Evolutionary conservation across 1,140 invertebrate species (phyloP).

Genomic region (Magallana ariakensis): DNA sequence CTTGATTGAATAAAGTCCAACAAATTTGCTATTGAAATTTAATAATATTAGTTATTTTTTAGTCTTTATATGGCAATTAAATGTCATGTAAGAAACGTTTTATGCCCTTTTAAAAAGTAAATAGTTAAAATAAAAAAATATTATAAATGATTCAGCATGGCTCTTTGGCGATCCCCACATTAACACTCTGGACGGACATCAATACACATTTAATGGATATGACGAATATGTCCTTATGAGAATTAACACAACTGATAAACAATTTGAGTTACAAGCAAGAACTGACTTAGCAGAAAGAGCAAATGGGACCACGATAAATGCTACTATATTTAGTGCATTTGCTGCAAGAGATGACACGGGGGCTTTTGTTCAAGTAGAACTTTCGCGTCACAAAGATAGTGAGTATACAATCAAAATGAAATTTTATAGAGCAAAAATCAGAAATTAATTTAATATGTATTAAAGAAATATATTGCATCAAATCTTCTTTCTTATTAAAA

Average conservation of each 20-base stretch:
- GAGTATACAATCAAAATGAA: not conserved
- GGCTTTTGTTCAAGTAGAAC: constrained; percentile 41
- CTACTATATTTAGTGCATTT: constrained; percentile 57
- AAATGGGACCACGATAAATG: constrained; percentile 28
- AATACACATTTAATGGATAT: constrained; percentile 72
- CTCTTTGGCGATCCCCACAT: constrained; percentile 73
- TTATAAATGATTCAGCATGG: constrained; percentile 52
- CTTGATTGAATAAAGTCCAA: too few species aligned
- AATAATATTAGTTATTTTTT: too few species aligned
- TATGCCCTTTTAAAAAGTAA: too few species aligned
- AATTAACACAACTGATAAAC: constrained; percentile 12
- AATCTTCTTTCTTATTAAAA: not conserved
- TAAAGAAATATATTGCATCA: not conserved
- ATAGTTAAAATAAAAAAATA: too few species aligned
- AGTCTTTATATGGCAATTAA: too few species aligned
- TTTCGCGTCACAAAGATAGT: constrained; percentile 42
- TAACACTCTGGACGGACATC: constrained; percentile 68
- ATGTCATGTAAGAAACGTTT: too few species aligned
- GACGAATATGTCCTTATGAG: constrained; percentile 71
- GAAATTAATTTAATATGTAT: not conserved
- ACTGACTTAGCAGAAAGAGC: not conserved
- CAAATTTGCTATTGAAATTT: too few species aligned
- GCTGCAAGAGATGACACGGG: constrained; percentile 53
- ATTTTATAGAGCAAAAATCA: too few species aligned
- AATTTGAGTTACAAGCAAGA: constrained; percentile 58